Base-by-base conservation (phyloP, 1,140 invertebrate genomes). In the Lasioglossum baleicum region DNA sequence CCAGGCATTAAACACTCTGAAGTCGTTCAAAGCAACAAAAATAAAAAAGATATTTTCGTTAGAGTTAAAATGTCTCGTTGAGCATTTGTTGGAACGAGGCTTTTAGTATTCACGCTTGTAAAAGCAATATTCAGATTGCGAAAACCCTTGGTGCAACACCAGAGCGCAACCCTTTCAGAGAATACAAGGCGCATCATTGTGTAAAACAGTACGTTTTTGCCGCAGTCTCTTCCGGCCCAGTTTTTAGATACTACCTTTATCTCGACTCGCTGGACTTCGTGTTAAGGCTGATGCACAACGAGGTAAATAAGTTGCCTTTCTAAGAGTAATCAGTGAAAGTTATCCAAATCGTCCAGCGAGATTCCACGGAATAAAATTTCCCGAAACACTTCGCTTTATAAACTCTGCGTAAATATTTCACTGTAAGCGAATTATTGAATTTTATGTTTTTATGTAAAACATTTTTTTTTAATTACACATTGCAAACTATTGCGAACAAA, bases 171-270 rank as follows among this genome's bases (percentile, higher is more conserved):
- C 60, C 61, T 66, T 75, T 72, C 53, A 78, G 53, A 44, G 75
- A 67, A 76, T 74, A 86, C 85, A 86, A 86, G 85, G 81, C 73
- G 11, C 81, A 44, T 83, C 83, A 85, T 72, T 85, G 76, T 86
- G 40, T 63, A 31, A 53, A 84, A 63, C 64, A 72, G 73, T 81
- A 73, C 83, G 75, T 86, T 86, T 86, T 86, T 86, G 84, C 83
- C 35, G 31, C 60, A 22, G 17, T 56, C 56, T 64, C 77, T 86
- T 86, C 85, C 85, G 85, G 85, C 72, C 85, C 85, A 85, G 83
- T 86, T 86, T 86, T 85, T 85, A 85, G 68, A 44, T 44, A 7
- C 69, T 42, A 68, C 15, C 70, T 53, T 64, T 66, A 15, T 42
- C 79, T 73, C 75, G 67, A 15, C 61, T 80, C 69, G 63, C 35